Conservation (phyloP, 2,113 vertebrate genomes). For the Alexandromys fortis region DNA sequence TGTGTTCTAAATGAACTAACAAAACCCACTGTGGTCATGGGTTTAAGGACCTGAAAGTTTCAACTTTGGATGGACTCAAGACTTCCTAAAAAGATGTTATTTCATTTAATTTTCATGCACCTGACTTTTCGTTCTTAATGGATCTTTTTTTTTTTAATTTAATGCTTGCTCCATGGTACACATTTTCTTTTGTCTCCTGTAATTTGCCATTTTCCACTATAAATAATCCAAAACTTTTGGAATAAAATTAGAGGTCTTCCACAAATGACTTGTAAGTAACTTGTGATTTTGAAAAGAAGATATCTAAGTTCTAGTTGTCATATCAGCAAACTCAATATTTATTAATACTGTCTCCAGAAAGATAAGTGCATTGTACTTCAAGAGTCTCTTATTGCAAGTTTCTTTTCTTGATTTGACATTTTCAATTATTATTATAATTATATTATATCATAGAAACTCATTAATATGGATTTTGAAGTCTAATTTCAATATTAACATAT, state of each 20-base stretch:
- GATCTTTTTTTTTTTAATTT: neutral
- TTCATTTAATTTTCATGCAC: neutral
- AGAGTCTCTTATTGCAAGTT: neutral
- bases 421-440: neutral
- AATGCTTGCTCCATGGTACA: neutral
- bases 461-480: slow-evolving; percentile 1
- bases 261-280: neutral
- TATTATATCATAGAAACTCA: neutral
- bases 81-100: neutral
- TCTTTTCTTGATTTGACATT: neutral
- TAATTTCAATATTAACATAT: neutral
- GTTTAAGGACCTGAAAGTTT: neutral
- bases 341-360: neutral
- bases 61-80: neutral
- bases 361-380: neutral
- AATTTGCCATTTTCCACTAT: neutral
- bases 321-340: neutral
- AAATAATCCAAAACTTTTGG: neutral
- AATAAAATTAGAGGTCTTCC: neutral
- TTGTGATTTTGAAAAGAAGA: neutral
- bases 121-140: neutral
- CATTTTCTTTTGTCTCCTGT: neutral
- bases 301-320: neutral
- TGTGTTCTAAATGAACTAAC: neutral
- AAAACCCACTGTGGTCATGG: neutral